Base-by-base conservation (phyloP, 2,797 vertebrate genomes). In the Chlorospingus flavigularis region DNA sequence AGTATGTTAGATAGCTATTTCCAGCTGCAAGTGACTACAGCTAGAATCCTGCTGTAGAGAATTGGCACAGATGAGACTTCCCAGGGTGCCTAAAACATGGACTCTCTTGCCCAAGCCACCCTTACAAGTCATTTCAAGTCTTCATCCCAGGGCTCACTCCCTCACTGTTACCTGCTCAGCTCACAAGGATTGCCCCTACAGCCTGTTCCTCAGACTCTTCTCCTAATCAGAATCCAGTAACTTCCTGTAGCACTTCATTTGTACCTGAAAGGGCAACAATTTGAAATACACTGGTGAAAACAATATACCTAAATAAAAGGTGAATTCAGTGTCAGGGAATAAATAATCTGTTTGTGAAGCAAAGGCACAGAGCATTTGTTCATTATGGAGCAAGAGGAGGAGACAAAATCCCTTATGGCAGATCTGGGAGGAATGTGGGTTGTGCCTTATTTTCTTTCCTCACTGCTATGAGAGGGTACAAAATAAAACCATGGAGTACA, bases 391-490 rank as follows among this genome's bases (percentile, higher is more conserved):
- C 9, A 66, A 60, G 35, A 74, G 3, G 3, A 6, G 4, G 4
- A 17, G 8, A 3, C 0, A 0, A 67, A 84, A 63, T 20, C 20
- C 31, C n/a, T 76, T 62, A 17, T 6, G 21, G 61, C 20, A 92
- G 39, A 47, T 53, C 40, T 63, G 26, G 43, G 84, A 86, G 65
- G 48, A 31, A 21, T 11, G 39, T 6, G 7, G 26, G 35, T 54
- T 47, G n/a, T 35, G 72, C 31, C 45, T 93, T 80, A 40, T 58
- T 95, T 89, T 92, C 50, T 81, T 86, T 92, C 37, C 57, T 86
- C 68, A 31, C 25, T 48, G 43, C n/a, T 68, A 13, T 61, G 65
- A 86, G 91, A 72, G 21, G 6, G 31, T 73, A 55, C 47, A 75
- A 72, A 83, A 53, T 83, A 74, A 89, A 90, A 62, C n/a, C 31